Base-by-base conservation (phyloP, 2,797 vertebrate genomes). In the Halcyon leucocephala region DNA sequence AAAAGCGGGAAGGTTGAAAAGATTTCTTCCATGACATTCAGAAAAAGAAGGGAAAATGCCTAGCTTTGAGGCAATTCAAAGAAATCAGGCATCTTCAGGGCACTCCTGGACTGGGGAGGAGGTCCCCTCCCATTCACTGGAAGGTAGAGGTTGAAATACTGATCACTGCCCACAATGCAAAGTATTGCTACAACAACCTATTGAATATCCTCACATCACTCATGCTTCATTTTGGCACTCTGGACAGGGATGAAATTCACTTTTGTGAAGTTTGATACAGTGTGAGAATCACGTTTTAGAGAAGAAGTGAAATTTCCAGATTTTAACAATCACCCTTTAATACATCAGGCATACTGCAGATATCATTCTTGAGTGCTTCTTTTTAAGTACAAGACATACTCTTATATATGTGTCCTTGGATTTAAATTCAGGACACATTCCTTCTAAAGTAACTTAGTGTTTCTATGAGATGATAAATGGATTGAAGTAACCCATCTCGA, bases 391-490 rank as follows among this genome's bases (percentile, higher is more conserved):
- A 52, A 86, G 29, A 35, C 17, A n/a, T 51, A 48, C 9, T 52
- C 7, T 46, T 33, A 51, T 9, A 7, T 65, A 51, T 10, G n/a
- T 10, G n/a, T 54, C n/a, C 37, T 66, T 13, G 1, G 39, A 83
- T 89, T 97, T 87, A 78, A 85, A 97, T 97, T 95, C 96, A 89
- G 58, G 60, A 69, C 73, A 60, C 67, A 85, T 69, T 87, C 28
- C 15, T 89, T 77, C 67, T 80, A 82, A 92, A 94, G 35, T 46
- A 74, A 80, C 52, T 69, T 69, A 79, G 61, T 57, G 65, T 93
- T 96, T 81, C 67, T 77, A 42, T 77, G 49, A 72, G 35, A 81
- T 94, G 92, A 97, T 94, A 79, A 97, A 97, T 96, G 65, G 39
- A 92, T 72, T 86, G 69, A 96, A 93, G 82, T 66, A 94, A 92